Evolutionary conservation across 2,888 invertebrate genomes (phyloP).

Genomic region (Perizoma affinitatum): DNA sequence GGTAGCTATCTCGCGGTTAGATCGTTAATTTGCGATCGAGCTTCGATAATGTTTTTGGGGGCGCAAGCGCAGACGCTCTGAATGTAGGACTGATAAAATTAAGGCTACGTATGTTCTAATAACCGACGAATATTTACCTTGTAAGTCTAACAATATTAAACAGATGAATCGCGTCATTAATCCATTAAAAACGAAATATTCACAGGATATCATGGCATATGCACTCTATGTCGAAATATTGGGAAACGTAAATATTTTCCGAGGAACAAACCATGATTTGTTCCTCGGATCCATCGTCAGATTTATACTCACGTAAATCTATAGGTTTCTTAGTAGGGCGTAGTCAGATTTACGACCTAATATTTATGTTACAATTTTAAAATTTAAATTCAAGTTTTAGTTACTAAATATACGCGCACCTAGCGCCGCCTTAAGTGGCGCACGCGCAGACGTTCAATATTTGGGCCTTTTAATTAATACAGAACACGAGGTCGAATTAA

Average conservation of each 20-base stretch:
- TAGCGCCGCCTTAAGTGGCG: slow-evolving; percentile 21
- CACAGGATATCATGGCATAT: too few relatives aligned
- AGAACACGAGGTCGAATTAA: slow-evolving; percentile 50
- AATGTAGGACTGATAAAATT: slow-evolving; percentile 20
- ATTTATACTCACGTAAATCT: too few relatives aligned
- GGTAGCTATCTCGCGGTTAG: slow-evolving; percentile 61
- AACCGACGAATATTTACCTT: too few relatives aligned
- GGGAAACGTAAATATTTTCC: too few relatives aligned
- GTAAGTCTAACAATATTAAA: too few relatives aligned
- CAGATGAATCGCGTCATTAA: too few relatives aligned
- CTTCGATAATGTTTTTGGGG: slow-evolving; percentile 50
- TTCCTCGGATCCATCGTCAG: too few relatives aligned
- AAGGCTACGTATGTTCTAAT: slow-evolving; percentile 6
- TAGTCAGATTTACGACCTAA: too few relatives aligned
- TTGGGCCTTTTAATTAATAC: slow-evolving; percentile 54
- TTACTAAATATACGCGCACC: neutral
- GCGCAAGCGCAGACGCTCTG: slow-evolving; percentile 29
- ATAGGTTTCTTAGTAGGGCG: too few relatives aligned
- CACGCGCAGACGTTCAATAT: slow-evolving; percentile 29
- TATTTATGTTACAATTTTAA: neutral
- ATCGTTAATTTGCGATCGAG: slow-evolving; percentile 56
- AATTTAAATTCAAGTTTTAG: neutral
- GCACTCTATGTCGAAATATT: too few relatives aligned
- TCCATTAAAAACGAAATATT: too few relatives aligned
- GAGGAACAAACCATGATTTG: too few relatives aligned